phyloP scores from a whole-genome alignment of 2,797 vertebrate genomes.

The Liasis olivaceus region DNA sequence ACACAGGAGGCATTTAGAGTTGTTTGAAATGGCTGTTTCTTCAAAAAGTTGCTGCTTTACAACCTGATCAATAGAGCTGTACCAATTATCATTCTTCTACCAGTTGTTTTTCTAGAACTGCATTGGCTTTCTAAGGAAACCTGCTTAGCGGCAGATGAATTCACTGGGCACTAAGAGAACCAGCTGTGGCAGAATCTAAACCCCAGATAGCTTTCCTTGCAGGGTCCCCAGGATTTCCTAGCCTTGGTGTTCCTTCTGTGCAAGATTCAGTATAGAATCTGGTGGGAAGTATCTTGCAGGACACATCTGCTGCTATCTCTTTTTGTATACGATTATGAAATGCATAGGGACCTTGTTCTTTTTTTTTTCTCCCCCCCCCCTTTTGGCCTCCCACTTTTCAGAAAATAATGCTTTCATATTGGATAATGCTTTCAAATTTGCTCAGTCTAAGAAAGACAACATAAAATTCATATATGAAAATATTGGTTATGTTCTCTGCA shows the following conservation, averaged over 20 bases:
- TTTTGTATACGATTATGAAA: background rate
- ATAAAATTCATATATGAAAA: background rate
- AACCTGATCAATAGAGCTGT: background rate
- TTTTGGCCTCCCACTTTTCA: background rate
- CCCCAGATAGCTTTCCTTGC: background rate
- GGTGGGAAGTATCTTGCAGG: background rate
- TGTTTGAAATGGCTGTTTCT: background rate
- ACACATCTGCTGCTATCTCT: background rate
- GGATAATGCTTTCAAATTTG: background rate
- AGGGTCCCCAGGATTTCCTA: background rate
- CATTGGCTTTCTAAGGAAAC: background rate
- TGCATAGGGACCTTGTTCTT: too few relatives aligned
- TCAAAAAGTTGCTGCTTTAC: background rate
- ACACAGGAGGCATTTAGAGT: conserved; percentile 2
- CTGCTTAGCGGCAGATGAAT: background rate
- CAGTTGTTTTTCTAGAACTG: background rate
- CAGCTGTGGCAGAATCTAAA: background rate
- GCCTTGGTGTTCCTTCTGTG: background rate
- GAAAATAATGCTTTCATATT: background rate
- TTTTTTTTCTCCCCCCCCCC: accelerated
- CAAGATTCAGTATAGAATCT: background rate
- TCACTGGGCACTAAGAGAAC: background rate
- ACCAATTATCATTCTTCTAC: background rate
- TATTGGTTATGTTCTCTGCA: background rate
- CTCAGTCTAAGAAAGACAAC: background rate